Conservation (phyloP, 23 tunicate species). For the Styela clava region DNA sequence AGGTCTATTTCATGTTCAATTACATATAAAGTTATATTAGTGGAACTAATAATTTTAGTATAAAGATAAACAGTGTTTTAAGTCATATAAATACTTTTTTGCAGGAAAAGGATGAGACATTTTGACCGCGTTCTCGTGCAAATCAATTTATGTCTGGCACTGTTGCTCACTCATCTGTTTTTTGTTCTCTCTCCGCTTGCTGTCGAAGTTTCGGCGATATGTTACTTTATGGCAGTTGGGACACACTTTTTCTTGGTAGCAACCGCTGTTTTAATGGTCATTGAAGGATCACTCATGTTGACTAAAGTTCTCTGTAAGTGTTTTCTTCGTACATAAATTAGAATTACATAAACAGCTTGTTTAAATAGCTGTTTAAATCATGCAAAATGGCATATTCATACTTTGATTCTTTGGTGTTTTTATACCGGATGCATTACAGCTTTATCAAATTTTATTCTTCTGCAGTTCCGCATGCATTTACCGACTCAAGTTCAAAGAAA, state of each 20-base stretch:
- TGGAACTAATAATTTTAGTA: too few relatives aligned
- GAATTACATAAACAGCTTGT: too few relatives aligned
- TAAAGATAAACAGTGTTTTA: too few relatives aligned
- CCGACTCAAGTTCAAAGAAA: background rate
- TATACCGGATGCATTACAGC: too few relatives aligned
- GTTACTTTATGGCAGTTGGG: background rate
- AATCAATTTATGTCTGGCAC: conserved; percentile 17
- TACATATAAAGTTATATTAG: too few relatives aligned
- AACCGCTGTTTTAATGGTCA: conserved; percentile 15
- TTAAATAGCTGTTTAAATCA: too few relatives aligned
- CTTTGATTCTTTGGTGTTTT: too few relatives aligned
- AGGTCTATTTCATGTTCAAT: too few relatives aligned
- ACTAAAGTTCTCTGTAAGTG: conserved; percentile 14
- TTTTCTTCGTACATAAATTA: too few relatives aligned
- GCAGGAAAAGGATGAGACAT: conserved; percentile 14
- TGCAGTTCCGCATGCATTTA: conserved; percentile 11
- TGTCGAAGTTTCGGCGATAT: background rate
- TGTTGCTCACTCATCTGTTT: conserved; percentile 17
- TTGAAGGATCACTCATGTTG: conserved; percentile 26
- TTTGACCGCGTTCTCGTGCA: conserved; percentile 27
- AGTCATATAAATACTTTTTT: too few relatives aligned
- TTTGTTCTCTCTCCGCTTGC: conserved; percentile 2
- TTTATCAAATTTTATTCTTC: too few relatives aligned
- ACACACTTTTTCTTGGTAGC: conserved; percentile 18
- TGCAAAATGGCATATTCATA: too few relatives aligned